Evolutionary conservation across 2,797 vertebrate species (phyloP), one percentile per base, ranked within the genome.

Genomic region (Pagetopsis macropterus): DNA sequence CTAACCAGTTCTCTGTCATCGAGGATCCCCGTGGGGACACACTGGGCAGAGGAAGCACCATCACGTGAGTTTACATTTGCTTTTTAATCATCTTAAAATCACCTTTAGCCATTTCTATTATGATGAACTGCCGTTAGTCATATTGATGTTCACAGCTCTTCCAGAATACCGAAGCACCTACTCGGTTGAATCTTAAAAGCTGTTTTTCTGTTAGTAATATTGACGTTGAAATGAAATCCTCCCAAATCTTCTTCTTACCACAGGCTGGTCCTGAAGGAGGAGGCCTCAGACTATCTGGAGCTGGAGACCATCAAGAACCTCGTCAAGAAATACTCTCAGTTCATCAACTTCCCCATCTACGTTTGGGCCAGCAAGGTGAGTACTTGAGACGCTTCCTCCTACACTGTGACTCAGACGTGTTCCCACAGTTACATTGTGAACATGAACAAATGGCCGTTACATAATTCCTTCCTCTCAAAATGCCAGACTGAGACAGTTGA

Each of bases 301-400:
- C 92, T 98, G 90, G 98, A 99, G 82, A 99, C 97, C 17, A 95
- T 99, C 90, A 99, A 99, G 93, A 98, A 97, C 85, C 95, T 99
- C 0, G 96, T 99, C 65, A 98, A 56, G 88, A 99, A 99, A 70
- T 99, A 99, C 62, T 99, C 98, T 0, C 98, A 99, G 88, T 99
- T 99, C 90, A 99, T 99, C 82, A 99, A 99, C 92, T 99, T 99
- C 82, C 98, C 98, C 52, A 99, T 99, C 79, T 99, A 98, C 1
- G 95, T 99, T 17, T 99, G 98, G 98, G 97, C 97, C 90, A 99
- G 98, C 93, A 99, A 99, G 96, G 98, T 99, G 83, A 93, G 77
- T 50, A 68, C 9, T 57, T 37, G 5, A 58, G 9, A 50, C 6
- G 27, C 8, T 49, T 66, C 9, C 33, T 51, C 62, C 31, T 4